These are phyloP conservation scores for Hypercompe scribonia DNA, from an alignment of 2,888 invertebrate species.

Conservation along the genomic window DNA sequence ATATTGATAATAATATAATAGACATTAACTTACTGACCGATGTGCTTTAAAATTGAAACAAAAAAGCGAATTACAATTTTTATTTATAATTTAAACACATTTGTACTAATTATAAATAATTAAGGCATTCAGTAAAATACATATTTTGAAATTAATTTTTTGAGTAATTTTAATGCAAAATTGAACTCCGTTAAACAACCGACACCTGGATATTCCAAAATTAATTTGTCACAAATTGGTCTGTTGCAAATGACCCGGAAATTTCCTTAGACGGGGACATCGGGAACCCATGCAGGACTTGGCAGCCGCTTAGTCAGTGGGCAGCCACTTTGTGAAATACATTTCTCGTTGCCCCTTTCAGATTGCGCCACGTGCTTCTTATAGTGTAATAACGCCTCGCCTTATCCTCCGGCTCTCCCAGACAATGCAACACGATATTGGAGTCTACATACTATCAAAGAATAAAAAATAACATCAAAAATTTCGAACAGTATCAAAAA, in stretches of 20 bases:
- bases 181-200: no score
- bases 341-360: neutral
- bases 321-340: neutral
- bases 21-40: neutral
- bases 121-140: neutral
- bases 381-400: neutral
- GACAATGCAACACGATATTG: no score
- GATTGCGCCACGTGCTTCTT: neutral
- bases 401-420: neutral
- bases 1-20: no score
- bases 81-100: neutral
- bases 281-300: no score
- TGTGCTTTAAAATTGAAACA: neutral
- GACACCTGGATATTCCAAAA: no score
- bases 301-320: no score
- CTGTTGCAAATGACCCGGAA: no score
- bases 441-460: no score
- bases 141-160: no score
- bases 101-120: neutral
- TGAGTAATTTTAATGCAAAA: no score
- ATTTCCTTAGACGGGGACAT: no score
- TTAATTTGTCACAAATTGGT: no score
- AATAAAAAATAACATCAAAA: neutral
- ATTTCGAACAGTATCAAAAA: neutral
- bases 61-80: neutral